A percentile compares a stretch with the other conserved stretches of the same genome.
Evolutionary conservation across 2,113 vertebrate species (phyloP).

Genomic region (Galbula dea): DNA sequence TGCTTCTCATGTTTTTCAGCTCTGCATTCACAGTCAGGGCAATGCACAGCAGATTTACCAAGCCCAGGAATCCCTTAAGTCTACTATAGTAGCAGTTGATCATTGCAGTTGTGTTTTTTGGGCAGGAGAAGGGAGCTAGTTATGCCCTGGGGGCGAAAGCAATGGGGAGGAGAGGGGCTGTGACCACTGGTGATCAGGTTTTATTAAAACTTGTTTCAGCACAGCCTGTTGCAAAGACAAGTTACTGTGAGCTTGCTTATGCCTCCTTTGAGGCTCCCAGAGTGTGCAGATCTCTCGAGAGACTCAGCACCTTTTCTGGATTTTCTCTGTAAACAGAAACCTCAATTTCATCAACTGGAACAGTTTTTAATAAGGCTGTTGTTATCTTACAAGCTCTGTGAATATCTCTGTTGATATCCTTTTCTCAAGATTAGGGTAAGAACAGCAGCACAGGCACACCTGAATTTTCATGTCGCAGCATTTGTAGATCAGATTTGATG

Average conservation of each 20-base stretch:
- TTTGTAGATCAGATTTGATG: neutral
- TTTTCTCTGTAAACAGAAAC: neutral
- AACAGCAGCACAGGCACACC: neutral
- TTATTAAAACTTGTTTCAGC: neutral
- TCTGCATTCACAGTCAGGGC: neutral
- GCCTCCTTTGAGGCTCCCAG: neutral
- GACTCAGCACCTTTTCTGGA: neutral
- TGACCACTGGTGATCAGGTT: neutral
- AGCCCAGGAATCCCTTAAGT: neutral
- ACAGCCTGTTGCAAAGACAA: neutral
- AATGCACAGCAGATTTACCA: neutral
- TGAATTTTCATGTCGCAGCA: neutral
- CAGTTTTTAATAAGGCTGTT: neutral
- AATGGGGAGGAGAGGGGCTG: neutral
- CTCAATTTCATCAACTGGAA: neutral
- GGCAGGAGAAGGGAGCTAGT: neutral
- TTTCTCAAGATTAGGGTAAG: neutral
- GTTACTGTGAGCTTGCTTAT: neutral
- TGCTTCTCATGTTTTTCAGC: neutral
- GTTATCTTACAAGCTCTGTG: neutral
- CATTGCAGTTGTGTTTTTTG: neutral
- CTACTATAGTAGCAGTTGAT: accelerated
- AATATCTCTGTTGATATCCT: neutral
- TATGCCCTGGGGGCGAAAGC: neutral
- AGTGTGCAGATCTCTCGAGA: neutral